Evolutionary conservation across 2,888 invertebrate genomes (phyloP), one percentile per base, ranked within the genome.

Genomic region (Drosophila lacicola): DNA sequence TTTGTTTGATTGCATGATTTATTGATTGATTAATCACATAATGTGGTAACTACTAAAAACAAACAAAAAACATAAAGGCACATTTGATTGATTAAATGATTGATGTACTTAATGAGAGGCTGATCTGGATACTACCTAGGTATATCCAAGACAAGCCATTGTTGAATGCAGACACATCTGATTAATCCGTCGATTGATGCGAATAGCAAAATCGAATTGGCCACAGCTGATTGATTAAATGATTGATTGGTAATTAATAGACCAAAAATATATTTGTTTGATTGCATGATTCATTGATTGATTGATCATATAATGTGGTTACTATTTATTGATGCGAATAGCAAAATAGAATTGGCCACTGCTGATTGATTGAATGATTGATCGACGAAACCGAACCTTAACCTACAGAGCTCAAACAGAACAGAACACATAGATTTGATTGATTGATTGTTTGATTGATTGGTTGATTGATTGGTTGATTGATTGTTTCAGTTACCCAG

Each of bases 401-500:
- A 8, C 29, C 47, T 29, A 42, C 25, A 14, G 42, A 63, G 47
- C n/a, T 29, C 34, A 63, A 42, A 21, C 36, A 14, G 34, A 45
- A 17, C 9, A 41, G n/a, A 21, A 13, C 10, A 19, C 33, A 42
- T n/a, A 9, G 3, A 17, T 25, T 53, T 57, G 19, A 36, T 36
- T 42, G 11, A 47, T 51, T 61, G 39, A 47, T 49, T 61, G 39
- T 42, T 49, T 63, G 46, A 62, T 53, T 46, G 66, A 67, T 58
- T 53, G 25, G 5, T 41, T 41, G 34, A 47, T 69, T 62, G 49
- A 36, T 70, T 76, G 45, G 46, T 69, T 42, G 39, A 56, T 68
- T 54, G 47, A 69, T 69, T 68, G 45, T 47, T 55, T 64, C 37
- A 57, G 51, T 61, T 74, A 19, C 53, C 51, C 47, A 55, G 39